Evolutionary conservation across 2,797 vertebrate species (phyloP).

Genomic region (Gambelia wislizenii): DNA sequence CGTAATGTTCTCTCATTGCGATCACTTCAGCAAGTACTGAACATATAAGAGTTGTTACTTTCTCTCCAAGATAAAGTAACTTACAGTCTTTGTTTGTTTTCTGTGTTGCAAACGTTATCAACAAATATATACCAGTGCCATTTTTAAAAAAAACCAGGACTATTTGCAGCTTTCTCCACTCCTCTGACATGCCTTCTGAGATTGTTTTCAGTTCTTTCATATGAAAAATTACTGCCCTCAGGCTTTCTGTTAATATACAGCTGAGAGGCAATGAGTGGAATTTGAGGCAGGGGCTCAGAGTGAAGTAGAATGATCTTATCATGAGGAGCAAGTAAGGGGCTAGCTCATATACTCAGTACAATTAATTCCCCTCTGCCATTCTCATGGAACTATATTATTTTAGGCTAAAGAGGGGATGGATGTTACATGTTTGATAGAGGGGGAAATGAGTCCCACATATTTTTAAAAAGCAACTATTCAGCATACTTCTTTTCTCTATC

Average conservation of each 20-base stretch:
- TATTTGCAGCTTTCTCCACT: slow-evolving; percentile 9
- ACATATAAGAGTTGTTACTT: not conserved
- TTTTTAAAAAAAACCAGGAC: not conserved
- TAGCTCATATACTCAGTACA: not conserved
- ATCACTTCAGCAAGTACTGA: not conserved
- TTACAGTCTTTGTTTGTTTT: not conserved
- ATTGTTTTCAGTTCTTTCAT: not conserved
- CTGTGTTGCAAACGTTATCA: slow-evolving; percentile 8
- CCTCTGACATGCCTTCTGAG: not conserved
- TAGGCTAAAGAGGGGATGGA: not conserved
- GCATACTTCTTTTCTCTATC: not conserved
- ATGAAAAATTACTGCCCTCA: not conserved
- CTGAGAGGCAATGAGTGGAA: not conserved
- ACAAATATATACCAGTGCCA: not conserved
- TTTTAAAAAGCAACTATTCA: not conserved
- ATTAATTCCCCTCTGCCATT: not conserved
- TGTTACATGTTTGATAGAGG: not conserved
- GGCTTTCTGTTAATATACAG: not conserved
- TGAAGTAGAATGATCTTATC: not conserved
- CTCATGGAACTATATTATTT: not conserved
- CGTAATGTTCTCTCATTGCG: not conserved
- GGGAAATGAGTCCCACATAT: not conserved
- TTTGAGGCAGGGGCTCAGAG: not conserved
- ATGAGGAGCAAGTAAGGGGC: not conserved
- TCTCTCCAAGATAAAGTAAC: not conserved